phyloP scores from a whole-genome alignment of 2,888 invertebrate species.

The Melanargia galathea region DNA sequence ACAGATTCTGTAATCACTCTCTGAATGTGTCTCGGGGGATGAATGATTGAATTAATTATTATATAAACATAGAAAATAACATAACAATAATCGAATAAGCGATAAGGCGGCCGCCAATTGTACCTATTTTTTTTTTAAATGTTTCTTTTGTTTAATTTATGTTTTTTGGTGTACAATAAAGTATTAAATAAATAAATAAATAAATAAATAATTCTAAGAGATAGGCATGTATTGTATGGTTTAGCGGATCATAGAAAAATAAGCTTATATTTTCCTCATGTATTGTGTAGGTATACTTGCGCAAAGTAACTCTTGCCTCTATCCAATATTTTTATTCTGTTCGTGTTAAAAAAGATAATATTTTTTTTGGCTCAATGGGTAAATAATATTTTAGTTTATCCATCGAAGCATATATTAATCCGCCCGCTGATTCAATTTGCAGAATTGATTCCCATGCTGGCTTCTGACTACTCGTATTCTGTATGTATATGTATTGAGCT shows the following conservation, averaged over 20 bases:
- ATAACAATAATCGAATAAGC: too few relatives aligned
- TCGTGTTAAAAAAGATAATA: not conserved
- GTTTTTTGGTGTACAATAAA: too few relatives aligned
- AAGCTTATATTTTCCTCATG: not conserved
- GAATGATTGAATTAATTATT: too few relatives aligned
- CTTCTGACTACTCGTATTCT: slow-evolving; percentile 14
- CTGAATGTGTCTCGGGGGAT: too few relatives aligned
- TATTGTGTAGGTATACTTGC: not conserved
- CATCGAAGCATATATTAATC: slow-evolving; percentile 39
- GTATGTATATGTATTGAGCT: not conserved
- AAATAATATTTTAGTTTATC: slow-evolving; percentile 21
- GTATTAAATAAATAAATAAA: too few relatives aligned
- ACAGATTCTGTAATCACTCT: too few relatives aligned
- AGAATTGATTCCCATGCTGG: slow-evolving; percentile 43
- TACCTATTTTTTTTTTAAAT: too few relatives aligned
- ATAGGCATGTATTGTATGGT: too few relatives aligned
- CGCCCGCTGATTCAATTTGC: slow-evolving; percentile 44
- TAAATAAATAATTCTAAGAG: too few relatives aligned
- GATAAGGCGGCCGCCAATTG: too few relatives aligned
- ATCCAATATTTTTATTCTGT: not conserved
- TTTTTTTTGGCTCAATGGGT: not conserved
- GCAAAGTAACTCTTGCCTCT: not conserved
- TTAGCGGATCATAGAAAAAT: not conserved
- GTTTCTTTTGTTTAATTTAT: too few relatives aligned
- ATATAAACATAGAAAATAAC: too few relatives aligned